Base-by-base conservation (phyloP, 2,888 invertebrate genomes). In the Erebia palarica region DNA sequence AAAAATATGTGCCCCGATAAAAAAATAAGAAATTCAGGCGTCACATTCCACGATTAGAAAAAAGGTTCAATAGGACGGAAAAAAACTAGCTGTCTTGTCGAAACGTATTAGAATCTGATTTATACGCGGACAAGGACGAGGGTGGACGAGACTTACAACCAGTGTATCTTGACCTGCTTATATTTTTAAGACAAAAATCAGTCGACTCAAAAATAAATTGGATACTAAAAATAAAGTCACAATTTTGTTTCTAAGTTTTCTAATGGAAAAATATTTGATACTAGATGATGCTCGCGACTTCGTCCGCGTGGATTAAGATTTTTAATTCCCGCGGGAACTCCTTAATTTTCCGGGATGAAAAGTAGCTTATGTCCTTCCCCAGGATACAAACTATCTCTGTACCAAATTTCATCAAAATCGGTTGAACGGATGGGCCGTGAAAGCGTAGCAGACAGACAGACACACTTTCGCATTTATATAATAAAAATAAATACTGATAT, bases 71-170 rank as follows among this genome's bases (percentile, higher is more conserved):
- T 90, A 89, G 88, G 82, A 81, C 84, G 86, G 86, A 90, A 91
- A 90, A 27, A 90, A 84, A 86, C 88, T 87, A 85, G 84, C 86
- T 87, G 86, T 88, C 86, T 83, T 86, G 87, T 90, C 87, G 84
- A 85, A 86, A 85, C 81, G 86, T 89, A 90, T 90, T 89, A 88
- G 85, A 88, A 87, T 89, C 88, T 92, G 92, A 92, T 92, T 91
- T 92, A 92, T 92, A 86, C 85, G 83, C 79, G 78, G 85, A 82
- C 82, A 81, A 84, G 79, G 77, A 82, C 82, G 79, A 82, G 92
- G 90, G 89, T 88, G 91, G 90, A 89, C 91, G 84, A 79, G 75
- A 78, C 84, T 86, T 81, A 76, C 75, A 77, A 81, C 92, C 87
- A 88, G 70, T 47, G 36, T 75, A 80, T 10, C 27, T 16, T 78